Evolutionary conservation across 2,888 invertebrate species (phyloP).

Genomic region (Trissonchulus sp.): DNA sequence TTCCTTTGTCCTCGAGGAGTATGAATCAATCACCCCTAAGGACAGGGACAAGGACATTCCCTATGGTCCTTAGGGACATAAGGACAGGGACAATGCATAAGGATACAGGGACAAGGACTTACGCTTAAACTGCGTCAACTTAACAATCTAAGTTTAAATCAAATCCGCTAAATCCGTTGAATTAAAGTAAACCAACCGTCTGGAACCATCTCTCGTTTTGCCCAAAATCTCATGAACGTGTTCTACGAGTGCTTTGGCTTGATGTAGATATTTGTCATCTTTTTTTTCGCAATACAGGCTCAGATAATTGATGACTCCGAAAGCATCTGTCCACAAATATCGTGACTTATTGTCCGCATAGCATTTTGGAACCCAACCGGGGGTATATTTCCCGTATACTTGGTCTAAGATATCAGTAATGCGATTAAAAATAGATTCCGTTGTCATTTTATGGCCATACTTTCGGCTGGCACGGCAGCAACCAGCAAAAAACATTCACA

Average conservation of each 20-base stretch:
- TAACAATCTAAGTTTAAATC: no score
- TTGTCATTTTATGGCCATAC: no score
- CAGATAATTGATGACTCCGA: conserved; percentile 37
- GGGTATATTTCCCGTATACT: conserved; percentile 6
- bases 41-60: no score
- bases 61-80: no score
- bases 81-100: no score
- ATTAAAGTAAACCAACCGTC: not conserved
- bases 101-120: no score
- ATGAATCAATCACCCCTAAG: no score
- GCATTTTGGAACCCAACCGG: conserved; percentile 19
- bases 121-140: no score
- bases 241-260: conserved; percentile 34
- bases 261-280: conserved; percentile 26
- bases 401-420: not conserved
- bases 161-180: no score
- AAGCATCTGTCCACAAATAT: conserved; percentile 41
- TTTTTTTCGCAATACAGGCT: conserved; percentile 30
- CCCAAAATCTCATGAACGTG: conserved; percentile 37
- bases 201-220: conserved; percentile 25
- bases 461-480: no score
- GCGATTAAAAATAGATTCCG: not conserved
- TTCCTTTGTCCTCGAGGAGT: no score
- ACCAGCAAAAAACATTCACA: no score
- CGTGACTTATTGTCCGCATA: conserved; percentile 32